Evolutionary conservation across 2,113 vertebrate species (phyloP).

Genomic region (Paracanthobrama guichenoti): DNA sequence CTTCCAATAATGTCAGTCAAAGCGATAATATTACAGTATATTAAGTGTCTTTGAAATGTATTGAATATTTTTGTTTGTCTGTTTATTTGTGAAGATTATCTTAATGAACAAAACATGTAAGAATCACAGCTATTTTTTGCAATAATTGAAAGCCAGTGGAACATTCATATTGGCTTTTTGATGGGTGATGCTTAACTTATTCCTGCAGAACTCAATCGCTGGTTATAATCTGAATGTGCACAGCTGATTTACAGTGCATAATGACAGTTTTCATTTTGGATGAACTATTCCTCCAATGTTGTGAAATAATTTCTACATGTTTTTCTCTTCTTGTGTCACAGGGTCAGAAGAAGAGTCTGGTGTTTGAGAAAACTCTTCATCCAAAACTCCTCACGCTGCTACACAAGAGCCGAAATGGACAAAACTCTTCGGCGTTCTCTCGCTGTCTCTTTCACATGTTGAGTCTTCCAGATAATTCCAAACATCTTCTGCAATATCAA

Average conservation of each 20-base stretch:
- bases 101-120: too few species aligned
- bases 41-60: too few species aligned
- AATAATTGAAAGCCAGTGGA: neutral
- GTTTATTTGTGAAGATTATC: too few species aligned
- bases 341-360: conserved; percentile 88
- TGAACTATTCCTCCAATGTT: neutral
- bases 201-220: neutral
- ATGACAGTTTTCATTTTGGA: neutral
- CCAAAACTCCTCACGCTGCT: conserved; percentile 69
- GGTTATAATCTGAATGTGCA: neutral
- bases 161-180: neutral
- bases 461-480: conserved; percentile 72
- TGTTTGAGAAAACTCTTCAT: conserved; percentile 84
- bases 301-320: neutral
- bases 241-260: neutral
- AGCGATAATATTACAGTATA: too few species aligned
- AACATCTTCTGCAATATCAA: conserved; percentile 58
- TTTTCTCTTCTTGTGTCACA: conserved; percentile 69
- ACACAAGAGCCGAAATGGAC: conserved; percentile 75
- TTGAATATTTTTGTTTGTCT: too few species aligned
- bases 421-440: conserved; percentile 60
- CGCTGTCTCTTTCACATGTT: conserved; percentile 38
- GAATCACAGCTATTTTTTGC: neutral
- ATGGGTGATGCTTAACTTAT: neutral
- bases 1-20: too few species aligned